phyloP scores from a whole-genome alignment of 2,113 vertebrate genomes.

The Geococcyx californianus region DNA sequence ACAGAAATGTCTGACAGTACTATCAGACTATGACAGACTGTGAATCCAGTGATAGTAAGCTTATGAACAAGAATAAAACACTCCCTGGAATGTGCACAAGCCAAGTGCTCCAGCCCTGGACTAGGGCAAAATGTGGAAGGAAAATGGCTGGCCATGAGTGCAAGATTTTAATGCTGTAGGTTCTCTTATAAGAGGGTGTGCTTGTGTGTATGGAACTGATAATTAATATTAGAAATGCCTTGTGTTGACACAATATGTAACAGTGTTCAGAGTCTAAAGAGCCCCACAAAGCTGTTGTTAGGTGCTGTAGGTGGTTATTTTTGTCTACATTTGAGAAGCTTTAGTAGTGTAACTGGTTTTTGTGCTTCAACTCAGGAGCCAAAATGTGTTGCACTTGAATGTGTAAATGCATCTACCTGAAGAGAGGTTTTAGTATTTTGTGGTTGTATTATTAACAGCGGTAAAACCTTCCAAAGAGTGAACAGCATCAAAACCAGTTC shows the following conservation, averaged over 20 bases:
- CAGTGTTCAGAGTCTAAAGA: neutral
- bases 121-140: neutral
- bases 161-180: neutral
- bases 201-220: neutral
- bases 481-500: neutral
- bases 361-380: neutral
- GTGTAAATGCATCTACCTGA: neutral
- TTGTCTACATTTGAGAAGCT: neutral
- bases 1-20: neutral
- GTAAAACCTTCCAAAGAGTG: neutral
- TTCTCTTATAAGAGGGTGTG: neutral
- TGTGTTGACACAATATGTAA: neutral
- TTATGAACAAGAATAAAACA: slow-evolving; percentile 17
- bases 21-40: no score
- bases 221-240: slow-evolving; percentile 22
- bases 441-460: neutral
- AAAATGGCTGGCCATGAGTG: neutral
- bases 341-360: neutral
- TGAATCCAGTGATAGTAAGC: neutral
- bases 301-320: neutral
- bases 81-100: neutral
- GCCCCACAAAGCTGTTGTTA: neutral
- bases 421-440: neutral
- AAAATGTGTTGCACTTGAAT: neutral
- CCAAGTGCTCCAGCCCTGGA: neutral